Base-by-base conservation (phyloP, 2,113 vertebrate species). In the Hyla sarda region DNA sequence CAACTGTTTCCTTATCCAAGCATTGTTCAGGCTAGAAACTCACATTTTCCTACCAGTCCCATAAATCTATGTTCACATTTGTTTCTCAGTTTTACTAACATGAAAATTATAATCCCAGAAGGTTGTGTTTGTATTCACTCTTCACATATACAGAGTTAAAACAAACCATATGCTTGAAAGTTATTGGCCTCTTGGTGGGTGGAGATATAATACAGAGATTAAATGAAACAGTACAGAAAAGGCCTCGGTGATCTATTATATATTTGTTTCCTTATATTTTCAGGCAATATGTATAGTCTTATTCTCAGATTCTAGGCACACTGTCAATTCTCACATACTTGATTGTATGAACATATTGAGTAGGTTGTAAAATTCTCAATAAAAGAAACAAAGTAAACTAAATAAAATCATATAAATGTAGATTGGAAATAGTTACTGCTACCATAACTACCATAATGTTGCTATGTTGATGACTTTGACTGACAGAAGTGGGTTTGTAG, bases 61-160 rank as follows among this genome's bases (percentile, higher is more conserved):
- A 37, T 83, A 56, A 83, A 83, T 72, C 32, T 25, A 56, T 56
- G 47, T 73, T 73, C 50, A 60, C 52, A 84, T 84, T 84, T 74
- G 50, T 73, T 73, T 83, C 50, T 74, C 52, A 28, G 28, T 58
- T 83, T 74, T 62, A 84, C 71, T 74, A 73, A 73, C 69, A 73
- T 60, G 50, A 65, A 60, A 48, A 76, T 62, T 62, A 65, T 75
- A 45, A 76, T 75, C 69, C 50, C 69, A 45, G 71, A 75, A 84
- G 67, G 72, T 60, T 58, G 28, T 62, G 12, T 69, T 60, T 84
- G 72, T 76, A 62, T 84, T 76, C 72, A 62, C 21, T 30, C 34
- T 73, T 58, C 54, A 41, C 52, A 58, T 73, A 83, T 56, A 73
- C 50, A 74, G 45, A 48, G 16, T 45, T 83, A 83, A 83, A 83